phyloP scores from a whole-genome alignment of 2,113 vertebrate genomes.

The Hyperoodon ampullatus region DNA sequence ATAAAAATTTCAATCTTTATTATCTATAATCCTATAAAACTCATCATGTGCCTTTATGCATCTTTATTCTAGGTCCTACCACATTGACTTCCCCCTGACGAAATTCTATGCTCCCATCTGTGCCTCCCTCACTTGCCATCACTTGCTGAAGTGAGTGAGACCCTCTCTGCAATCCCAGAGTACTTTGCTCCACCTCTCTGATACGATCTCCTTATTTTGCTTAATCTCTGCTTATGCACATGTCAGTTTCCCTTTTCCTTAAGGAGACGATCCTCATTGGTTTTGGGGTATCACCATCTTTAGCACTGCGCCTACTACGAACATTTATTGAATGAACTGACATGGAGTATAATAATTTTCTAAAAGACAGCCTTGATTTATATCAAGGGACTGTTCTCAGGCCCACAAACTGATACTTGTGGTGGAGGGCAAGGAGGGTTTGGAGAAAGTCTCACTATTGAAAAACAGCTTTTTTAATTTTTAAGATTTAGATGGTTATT shows the following conservation, averaged over 20 bases:
- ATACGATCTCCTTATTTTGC: neutral
- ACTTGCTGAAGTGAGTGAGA: too few relatives aligned
- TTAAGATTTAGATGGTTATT: neutral
- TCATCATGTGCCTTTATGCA: neutral
- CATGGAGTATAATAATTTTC: neutral
- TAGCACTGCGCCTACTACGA: neutral
- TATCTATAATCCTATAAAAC: neutral
- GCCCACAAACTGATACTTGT: neutral
- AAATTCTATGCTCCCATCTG: neutral
- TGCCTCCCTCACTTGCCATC: neutral
- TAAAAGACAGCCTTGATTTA: neutral
- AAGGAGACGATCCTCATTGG: neutral
- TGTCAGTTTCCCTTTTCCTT: neutral
- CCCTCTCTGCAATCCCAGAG: neutral
- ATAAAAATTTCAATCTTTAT: constrained; percentile 6
- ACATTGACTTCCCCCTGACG: neutral
- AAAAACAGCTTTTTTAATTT: neutral
- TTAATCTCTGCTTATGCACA: neutral
- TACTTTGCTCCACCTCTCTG: neutral
- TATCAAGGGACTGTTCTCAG: neutral
- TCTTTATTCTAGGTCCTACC: neutral
- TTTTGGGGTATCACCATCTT: neutral
- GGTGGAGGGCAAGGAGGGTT: rapidly evolving
- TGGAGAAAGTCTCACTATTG: neutral
- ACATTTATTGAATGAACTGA: neutral